Percentiles rank a stretch among this genome's conserved stretches.
These are phyloP conservation scores for Nyctereutes procyonoides DNA, from an alignment of 2,113 vertebrate genomes.

Conservation along the genomic window DNA sequence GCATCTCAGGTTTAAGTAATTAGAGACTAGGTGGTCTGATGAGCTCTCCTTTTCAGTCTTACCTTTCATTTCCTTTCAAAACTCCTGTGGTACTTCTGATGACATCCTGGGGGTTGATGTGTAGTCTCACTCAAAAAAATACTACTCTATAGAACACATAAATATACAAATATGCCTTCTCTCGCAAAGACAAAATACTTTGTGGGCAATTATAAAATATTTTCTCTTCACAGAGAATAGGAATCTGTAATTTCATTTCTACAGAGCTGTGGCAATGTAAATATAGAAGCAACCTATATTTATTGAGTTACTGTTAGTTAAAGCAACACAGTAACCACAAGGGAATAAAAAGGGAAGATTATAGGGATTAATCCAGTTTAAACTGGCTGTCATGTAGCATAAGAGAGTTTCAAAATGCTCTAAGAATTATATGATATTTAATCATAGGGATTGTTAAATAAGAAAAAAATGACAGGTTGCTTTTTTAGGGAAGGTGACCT, in stretches of 20 bases:
- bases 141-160: not conserved
- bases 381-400: not conserved
- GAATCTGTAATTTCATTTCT: not conserved
- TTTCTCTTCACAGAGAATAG: not conserved
- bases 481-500: conserved; percentile 25
- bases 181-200: not conserved
- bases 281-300: not conserved
- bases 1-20: not conserved
- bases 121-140: not conserved
- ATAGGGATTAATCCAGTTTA: not conserved
- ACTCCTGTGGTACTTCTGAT: not conserved
- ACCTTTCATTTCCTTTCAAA: not conserved
- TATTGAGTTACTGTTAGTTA: not conserved
- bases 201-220: not conserved
- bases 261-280: not conserved
- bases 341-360: not conserved
- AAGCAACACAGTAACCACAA: not conserved
- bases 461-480: not conserved
- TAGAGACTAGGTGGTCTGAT: not conserved
- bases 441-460: conserved; percentile 2
- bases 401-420: not conserved
- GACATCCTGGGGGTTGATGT: not conserved
- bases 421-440: not conserved
- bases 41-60: not conserved
- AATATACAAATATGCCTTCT: not conserved